These are phyloP conservation scores for Ploceus nigricollis DNA, from an alignment of 2,113 vertebrate species.

Conservation along the genomic window DNA sequence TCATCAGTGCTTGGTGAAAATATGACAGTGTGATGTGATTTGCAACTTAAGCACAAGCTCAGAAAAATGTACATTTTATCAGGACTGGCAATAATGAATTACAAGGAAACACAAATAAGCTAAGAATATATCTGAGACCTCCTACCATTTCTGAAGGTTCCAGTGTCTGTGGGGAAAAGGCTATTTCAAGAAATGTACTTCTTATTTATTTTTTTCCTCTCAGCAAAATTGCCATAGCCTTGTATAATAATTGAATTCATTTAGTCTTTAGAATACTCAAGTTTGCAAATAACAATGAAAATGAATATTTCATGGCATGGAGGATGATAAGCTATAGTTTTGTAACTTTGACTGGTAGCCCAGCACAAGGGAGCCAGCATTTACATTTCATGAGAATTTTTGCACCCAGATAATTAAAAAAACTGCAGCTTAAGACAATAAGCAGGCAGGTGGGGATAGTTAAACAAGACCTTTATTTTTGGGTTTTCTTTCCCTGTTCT, in stretches of 20 bases:
- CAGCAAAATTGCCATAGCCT: slow-evolving; percentile 1
- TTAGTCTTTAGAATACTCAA: slow-evolving; percentile 58
- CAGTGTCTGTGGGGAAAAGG: neutral
- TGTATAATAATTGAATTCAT: slow-evolving; percentile 63
- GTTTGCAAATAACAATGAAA: slow-evolving; percentile 61
- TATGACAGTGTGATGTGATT: slow-evolving; percentile 48
- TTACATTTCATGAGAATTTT: neutral
- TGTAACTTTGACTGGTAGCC: slow-evolving; percentile 46
- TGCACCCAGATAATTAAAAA: slow-evolving; percentile 13
- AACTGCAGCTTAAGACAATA: neutral
- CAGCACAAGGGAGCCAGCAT: neutral
- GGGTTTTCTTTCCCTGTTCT: neutral
- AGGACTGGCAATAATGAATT: slow-evolving; percentile 45
- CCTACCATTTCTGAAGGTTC: slow-evolving; percentile 46
- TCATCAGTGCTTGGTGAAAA: slow-evolving; percentile 49
- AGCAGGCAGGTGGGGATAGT: neutral
- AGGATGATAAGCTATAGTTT: slow-evolving; percentile 42
- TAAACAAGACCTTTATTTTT: neutral
- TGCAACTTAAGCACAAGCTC: slow-evolving; percentile 39
- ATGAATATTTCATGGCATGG: slow-evolving; percentile 65
- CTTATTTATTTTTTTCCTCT: slow-evolving; percentile 42
- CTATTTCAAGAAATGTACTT: slow-evolving; percentile 33
- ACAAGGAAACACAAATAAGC: slow-evolving; percentile 39
- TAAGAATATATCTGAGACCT: slow-evolving; percentile 60
- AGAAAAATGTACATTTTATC: slow-evolving; percentile 5